These are phyloP conservation scores for Eristalis intricaria DNA, from an alignment of 2,888 invertebrate genomes.

Conservation along the genomic window DNA sequence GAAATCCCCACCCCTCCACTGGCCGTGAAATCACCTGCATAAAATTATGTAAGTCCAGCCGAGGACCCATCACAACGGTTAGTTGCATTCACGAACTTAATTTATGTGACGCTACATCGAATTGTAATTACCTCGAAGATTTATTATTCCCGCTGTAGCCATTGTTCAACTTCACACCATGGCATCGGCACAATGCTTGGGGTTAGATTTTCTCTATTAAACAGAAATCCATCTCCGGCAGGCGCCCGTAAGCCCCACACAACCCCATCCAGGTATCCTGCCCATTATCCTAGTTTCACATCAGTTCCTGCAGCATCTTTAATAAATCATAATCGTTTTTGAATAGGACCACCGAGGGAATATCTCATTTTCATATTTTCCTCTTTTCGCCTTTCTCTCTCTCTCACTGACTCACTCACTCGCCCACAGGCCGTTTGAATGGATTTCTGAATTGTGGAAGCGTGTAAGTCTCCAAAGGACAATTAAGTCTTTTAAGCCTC, in stretches of 20 bases:
- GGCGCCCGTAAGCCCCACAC: neutral
- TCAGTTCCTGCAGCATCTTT: conserved; percentile 22
- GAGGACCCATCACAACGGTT: neutral
- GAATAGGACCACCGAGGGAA: conserved; percentile 33
- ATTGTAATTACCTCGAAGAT: conserved; percentile 14
- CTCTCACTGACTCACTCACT: neutral
- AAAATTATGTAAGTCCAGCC: too few species aligned
- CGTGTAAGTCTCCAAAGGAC: conserved; percentile 42
- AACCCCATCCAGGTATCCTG: neutral
- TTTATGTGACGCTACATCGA: conserved; percentile 7
- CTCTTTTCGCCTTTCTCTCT: neutral
- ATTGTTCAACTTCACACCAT: conserved; percentile 6
- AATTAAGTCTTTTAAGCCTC: conserved; percentile 44
- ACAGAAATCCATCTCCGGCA: neutral
- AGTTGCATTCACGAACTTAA: conserved; percentile 6
- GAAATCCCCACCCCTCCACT: too few species aligned
- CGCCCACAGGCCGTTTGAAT: neutral
- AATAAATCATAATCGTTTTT: conserved; percentile 59
- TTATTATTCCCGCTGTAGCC: conserved; percentile 7
- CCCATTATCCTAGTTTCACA: conserved; percentile 14
- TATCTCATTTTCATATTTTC: conserved; percentile 27
- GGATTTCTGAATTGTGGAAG: neutral
- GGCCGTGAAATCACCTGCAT: too few species aligned
- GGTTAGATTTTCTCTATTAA: neutral
- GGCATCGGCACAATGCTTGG: neutral